A percentile compares a stretch with the other conserved stretches of the same genome.
These are phyloP conservation scores for Lepidocolaptes lacrymiger DNA, from an alignment of 2,797 vertebrate species.

Conservation along the genomic window DNA sequence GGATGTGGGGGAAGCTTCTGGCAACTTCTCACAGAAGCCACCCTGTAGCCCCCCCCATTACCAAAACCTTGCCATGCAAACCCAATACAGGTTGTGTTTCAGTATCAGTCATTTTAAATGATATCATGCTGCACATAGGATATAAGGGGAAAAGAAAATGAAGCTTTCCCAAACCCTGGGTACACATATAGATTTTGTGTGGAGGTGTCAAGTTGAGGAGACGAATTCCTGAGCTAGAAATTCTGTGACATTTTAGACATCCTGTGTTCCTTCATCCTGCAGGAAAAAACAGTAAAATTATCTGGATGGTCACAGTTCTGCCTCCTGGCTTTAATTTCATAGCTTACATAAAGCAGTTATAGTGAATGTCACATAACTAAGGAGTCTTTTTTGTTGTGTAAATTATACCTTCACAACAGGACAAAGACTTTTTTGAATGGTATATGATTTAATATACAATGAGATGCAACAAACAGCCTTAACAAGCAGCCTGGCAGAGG, in stretches of 20 bases:
- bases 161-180: background rate
- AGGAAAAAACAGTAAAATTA: background rate
- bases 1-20: background rate
- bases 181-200: background rate
- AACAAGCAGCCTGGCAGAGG: background rate
- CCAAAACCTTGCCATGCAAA: background rate
- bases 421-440: background rate
- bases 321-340: background rate
- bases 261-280: background rate
- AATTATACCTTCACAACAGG: background rate
- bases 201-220: background rate
- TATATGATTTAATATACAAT: background rate
- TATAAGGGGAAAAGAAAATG: background rate
- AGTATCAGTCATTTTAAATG: background rate
- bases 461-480: background rate
- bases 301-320: background rate
- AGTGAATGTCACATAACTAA: background rate
- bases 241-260: background rate
- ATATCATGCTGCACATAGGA: background rate
- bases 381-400: background rate
- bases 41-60: background rate
- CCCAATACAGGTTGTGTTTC: background rate
- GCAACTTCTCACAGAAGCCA: background rate
- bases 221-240: background rate
- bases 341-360: background rate